A percentile compares a stretch with the other conserved stretches of the same genome.
phyloP scores from a whole-genome alignment of 2,113 vertebrate genomes.

The Agapornis roseicollis region DNA sequence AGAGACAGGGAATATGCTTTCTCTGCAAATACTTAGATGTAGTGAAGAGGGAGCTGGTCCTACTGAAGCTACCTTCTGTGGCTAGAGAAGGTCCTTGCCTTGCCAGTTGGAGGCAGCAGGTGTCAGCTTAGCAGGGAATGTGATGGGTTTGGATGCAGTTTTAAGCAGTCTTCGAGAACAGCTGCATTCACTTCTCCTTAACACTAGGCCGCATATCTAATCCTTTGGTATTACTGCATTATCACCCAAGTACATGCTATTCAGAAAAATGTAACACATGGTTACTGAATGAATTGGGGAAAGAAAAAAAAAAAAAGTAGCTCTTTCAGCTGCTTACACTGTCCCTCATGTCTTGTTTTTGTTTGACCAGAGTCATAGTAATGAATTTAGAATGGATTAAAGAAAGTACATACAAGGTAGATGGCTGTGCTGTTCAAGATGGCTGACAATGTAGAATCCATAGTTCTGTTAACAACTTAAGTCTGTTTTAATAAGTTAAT shows the following conservation, averaged over 20 bases:
- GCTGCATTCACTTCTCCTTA: conserved; percentile 16
- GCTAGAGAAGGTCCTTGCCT: not conserved
- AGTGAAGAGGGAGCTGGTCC: not conserved
- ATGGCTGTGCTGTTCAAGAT: not conserved
- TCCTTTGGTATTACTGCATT: conserved; percentile 21
- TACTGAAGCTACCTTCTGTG: not conserved
- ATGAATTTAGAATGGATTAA: not conserved
- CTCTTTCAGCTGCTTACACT: not conserved
- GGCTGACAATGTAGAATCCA: not conserved
- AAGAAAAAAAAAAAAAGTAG: not conserved
- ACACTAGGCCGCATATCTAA: not conserved
- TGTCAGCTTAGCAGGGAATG: not conserved
- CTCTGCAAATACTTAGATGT: not conserved
- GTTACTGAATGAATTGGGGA: not conserved
- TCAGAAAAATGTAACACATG: not conserved
- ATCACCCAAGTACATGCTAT: not conserved
- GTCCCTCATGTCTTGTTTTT: not conserved
- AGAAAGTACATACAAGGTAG: not conserved
- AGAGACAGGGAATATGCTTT: not conserved
- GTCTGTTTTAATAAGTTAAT: not conserved
- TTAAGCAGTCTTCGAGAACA: not conserved
- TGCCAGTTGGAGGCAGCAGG: not conserved
- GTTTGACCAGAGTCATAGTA: not conserved
- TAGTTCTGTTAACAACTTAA: not conserved
- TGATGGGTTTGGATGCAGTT: not conserved